Base-by-base conservation (phyloP, 2,888 invertebrate species). In the Cryptocephalus primarius region DNA sequence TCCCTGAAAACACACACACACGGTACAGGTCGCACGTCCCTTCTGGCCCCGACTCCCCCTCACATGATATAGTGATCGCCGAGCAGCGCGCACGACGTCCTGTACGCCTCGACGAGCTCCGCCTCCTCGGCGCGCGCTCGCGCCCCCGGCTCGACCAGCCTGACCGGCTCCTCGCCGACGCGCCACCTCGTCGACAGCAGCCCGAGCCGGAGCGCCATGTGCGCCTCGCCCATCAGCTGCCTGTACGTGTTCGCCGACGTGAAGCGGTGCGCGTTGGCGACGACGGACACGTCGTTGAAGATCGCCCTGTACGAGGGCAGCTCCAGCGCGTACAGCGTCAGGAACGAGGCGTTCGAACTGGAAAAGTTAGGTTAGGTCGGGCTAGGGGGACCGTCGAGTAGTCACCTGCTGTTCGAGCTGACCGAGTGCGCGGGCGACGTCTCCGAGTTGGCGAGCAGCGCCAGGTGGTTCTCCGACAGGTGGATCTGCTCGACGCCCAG, bases 281-380 rank as follows among this genome's bases (percentile, higher is more conserved):
- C 76, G 52, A 80, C 77, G 42, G 81, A 75, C 57, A 87, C 79
- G 61, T 87, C 87, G 46, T 77, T 75, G 61, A 83, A 83, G 8
- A 86, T 69, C 49, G 77, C 77, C 46, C 77, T 77, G 9, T 81
- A 74, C 14, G 73, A 72, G 1, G 85, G 85, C 46, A 83, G 67
- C 54, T 78, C 78, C 41, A 88, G 65, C 31, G 80, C 80, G 63
- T 88, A 87, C n/a, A 86, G 67, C 0, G 86, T 86, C 82, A 85
- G 83, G 47, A 72, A 74, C 10, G 66, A 58, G 2, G 65, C 60
- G 14, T 62, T 67, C 0, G 70, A 70, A 55, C 69, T 68, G 46
- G 44, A 59, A 58, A 44, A 22, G 22, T 22, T 2, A 22, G 22
- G 22, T 22, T 22, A 22, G 2, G 22, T 22, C 6, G 22, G 3